A percentile compares a stretch with the other conserved stretches of the same genome.
Evolutionary conservation across 2,113 vertebrate species (phyloP).

Genomic region (Atherinomorus stipes): DNA sequence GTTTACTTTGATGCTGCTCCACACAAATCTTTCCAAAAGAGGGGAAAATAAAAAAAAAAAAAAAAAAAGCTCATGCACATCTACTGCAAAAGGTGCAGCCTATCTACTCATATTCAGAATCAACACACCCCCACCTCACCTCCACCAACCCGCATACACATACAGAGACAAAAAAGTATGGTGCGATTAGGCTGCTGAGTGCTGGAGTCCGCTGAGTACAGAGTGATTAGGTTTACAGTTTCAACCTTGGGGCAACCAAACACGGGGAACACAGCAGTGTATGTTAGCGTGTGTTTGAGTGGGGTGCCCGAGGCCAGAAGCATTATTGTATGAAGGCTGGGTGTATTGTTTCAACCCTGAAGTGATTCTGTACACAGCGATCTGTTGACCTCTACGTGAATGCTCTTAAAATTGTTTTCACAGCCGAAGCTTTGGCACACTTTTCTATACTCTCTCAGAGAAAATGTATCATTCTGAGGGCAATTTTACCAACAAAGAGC

Average conservation of each 20-base stretch:
- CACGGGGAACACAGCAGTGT: slow-evolving; percentile 31
- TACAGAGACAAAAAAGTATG: slow-evolving; percentile 19
- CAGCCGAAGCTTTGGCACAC: slow-evolving; percentile 29
- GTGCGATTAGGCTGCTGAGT: slow-evolving; percentile 32
- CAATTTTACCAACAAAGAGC: slow-evolving; percentile 27
- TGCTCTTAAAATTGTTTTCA: slow-evolving; percentile 57
- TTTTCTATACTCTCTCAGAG: slow-evolving; percentile 39
- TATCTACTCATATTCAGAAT: slow-evolving; percentile 36
- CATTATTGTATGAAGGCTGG: slow-evolving; percentile 43
- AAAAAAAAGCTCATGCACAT: slow-evolving; percentile 1
- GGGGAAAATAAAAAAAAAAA: slow-evolving; percentile 7
- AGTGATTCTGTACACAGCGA: slow-evolving; percentile 48
- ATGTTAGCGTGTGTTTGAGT: slow-evolving; percentile 34
- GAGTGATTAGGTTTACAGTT: slow-evolving; percentile 68
- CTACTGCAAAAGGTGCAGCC: slow-evolving; percentile 10
- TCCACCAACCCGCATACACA: background rate
- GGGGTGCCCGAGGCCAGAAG: slow-evolving; percentile 37
- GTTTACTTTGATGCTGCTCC: slow-evolving; percentile 30
- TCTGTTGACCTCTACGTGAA: slow-evolving; percentile 59
- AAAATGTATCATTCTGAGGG: slow-evolving; percentile 55
- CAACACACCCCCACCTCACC: background rate
- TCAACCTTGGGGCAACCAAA: slow-evolving; percentile 65
- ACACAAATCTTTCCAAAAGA: slow-evolving; percentile 28
- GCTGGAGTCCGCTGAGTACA: slow-evolving; percentile 41
- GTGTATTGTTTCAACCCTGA: slow-evolving; percentile 65